Evolutionary conservation across 1,140 invertebrate species (phyloP), one percentile per base, ranked within the genome.

Genomic region (Coptotermes formosanus): DNA sequence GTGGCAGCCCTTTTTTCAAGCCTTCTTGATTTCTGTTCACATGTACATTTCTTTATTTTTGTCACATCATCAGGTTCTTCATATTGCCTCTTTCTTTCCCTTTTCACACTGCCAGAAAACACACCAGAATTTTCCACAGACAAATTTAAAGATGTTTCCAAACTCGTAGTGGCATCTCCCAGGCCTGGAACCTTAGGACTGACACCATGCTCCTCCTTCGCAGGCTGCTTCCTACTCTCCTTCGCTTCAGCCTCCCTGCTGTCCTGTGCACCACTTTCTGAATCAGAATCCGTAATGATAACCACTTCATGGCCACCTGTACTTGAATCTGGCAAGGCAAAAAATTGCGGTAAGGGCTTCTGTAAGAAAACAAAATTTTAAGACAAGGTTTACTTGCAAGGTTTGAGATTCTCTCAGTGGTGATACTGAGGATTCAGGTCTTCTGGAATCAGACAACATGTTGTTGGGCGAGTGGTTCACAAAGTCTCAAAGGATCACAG

Each of bases 271-370:
- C n/a, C 64, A n/a, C 14, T 75, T 30, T 75, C n/a, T 75, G 64
- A 75, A 75, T 75, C 64, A 30, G 64, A 75, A 75, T 75, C 64
- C n/a, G n/a, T 30, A 75, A 75, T 75, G 64, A 75, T 30, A 30
- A 75, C 64, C 64, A 75, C 25, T 75, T 75, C 64, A 75, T 30
- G 3, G n/a, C 14, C 64, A n/a, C 8, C 14, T 75, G 64, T 75
- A 30, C n/a, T 30, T 75, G 64, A 75, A 30, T 75, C 64, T 75
- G 64, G 64, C n/a, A 75, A 30, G 9, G 64, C 8, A 75, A 1
- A n/a, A 19, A 64, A 12, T 12, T 48, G 52, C 1, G 25, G 64
- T 30, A 75, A 3, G 30, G 9, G n/a, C n/a, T 75, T 64, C 25
- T 75, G n/a, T 7, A 75, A n/a, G 8, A 16, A 75, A 75, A 75